These are phyloP conservation scores for Leiothrix lutea DNA, from an alignment of 2,113 vertebrate genomes.

Conservation along the genomic window DNA sequence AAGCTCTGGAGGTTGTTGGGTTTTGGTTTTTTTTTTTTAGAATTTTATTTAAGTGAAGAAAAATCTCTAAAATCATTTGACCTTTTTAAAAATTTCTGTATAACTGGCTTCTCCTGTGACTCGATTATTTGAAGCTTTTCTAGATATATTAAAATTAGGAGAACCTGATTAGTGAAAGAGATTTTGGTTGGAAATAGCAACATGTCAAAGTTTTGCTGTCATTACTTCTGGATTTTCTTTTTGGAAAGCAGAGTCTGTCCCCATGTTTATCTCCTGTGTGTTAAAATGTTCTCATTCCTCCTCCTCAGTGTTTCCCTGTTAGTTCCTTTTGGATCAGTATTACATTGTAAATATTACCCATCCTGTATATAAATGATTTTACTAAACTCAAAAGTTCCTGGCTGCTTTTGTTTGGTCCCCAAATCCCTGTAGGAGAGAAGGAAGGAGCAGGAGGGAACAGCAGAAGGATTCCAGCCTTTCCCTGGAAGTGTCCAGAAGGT, in stretches of 20 bases:
- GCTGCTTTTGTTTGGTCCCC: conserved; percentile 11
- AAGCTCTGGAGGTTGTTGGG: neutral
- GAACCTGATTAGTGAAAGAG: neutral
- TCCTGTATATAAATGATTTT: conserved; percentile 78
- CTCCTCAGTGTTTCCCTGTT: conserved; percentile 45
- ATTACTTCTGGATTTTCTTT: neutral
- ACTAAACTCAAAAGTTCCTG: conserved; percentile 49
- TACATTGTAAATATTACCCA: conserved; percentile 73
- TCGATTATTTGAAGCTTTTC: neutral
- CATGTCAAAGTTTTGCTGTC: neutral
- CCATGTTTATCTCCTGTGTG: conserved; percentile 22
- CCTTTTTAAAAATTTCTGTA: conserved; percentile 26
- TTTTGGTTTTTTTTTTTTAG: neutral
- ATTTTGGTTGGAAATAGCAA: neutral
- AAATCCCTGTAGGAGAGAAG: neutral
- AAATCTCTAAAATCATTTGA: conserved; percentile 53
- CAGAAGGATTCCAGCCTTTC: neutral
- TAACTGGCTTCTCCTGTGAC: conserved; percentile 31
- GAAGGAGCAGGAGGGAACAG: neutral
- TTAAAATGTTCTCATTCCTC: conserved; percentile 32
- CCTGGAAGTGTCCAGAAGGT: neutral
- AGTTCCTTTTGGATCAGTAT: conserved; percentile 66
- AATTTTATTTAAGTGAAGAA: conserved; percentile 28
- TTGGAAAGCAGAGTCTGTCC: neutral
- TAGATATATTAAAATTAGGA: neutral